These are phyloP conservation scores for Homalodisca vitripennis DNA, from an alignment of 1,140 invertebrate species.

Conservation along the genomic window DNA sequence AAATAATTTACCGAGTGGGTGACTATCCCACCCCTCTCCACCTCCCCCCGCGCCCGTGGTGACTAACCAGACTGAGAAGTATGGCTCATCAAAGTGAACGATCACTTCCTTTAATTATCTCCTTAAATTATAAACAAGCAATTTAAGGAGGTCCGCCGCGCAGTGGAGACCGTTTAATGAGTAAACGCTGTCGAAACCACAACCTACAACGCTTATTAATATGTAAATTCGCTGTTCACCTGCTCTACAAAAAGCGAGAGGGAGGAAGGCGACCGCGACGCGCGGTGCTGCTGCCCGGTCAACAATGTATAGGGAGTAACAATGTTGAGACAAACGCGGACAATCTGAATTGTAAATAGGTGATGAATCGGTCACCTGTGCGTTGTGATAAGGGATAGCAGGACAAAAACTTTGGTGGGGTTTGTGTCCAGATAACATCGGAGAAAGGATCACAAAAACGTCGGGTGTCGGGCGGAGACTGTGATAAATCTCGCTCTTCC, in stretches of 20 bases:
- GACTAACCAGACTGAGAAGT: conserved; percentile 6
- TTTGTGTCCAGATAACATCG: not conserved
- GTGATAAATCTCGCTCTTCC: too few relatives aligned
- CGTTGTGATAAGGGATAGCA: not conserved
- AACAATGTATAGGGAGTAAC: not conserved
- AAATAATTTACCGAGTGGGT: too few relatives aligned
- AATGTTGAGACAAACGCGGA: not conserved
- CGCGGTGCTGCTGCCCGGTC: too few relatives aligned
- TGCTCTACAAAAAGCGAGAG: conserved; percentile 12
- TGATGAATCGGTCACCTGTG: conserved; percentile 14
- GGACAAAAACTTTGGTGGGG: conserved; percentile 4
- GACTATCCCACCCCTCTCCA: too few relatives aligned
- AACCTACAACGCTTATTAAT: conserved; percentile 4
- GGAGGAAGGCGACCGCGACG: too few relatives aligned
- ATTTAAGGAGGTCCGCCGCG: not conserved
- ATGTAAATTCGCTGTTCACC: conserved; percentile 1
- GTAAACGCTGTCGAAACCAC: not conserved
- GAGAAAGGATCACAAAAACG: not conserved
- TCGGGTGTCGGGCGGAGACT: too few relatives aligned
- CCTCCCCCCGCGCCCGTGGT: too few relatives aligned
- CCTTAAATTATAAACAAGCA: conserved; percentile 24
- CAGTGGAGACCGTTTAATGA: not conserved
- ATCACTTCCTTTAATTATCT: conserved; percentile 16
- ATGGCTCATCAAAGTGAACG: conserved; percentile 12
- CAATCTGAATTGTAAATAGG: conserved; percentile 23